Conservation (phyloP, 2,113 vertebrate genomes). For the Aspiorhynchus laticeps region DNA sequence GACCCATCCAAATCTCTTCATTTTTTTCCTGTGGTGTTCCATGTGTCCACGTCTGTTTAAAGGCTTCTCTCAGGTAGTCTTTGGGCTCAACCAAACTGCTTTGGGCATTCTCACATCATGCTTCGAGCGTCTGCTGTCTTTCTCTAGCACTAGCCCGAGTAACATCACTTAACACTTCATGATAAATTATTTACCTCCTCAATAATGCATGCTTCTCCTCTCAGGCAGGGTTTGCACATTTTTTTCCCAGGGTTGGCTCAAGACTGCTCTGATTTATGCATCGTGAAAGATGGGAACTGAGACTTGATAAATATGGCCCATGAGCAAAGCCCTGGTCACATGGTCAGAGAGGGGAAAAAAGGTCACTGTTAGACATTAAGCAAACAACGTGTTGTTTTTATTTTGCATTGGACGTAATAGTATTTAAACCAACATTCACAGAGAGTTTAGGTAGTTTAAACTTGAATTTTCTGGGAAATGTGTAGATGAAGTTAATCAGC, state of each 20-base stretch:
- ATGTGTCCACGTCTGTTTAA: background rate
- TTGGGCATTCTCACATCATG: constrained; percentile 10
- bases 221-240: constrained; percentile 36
- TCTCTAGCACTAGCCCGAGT: constrained; percentile 51
- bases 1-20: background rate
- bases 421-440: background rate
- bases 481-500: background rate
- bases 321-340: constrained; percentile 27
- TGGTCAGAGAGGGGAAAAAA: background rate
- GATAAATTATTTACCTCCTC: constrained; percentile 74
- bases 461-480: background rate
- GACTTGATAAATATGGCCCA: constrained; percentile 15
- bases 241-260: constrained; percentile 2
- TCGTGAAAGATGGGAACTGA: constrained; percentile 24
- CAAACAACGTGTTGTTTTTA: background rate
- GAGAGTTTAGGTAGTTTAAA: background rate
- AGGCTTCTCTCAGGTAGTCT: background rate
- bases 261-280: constrained; percentile 44
- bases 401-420: background rate
- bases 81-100: background rate
- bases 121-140: constrained; percentile 13
- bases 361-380: background rate
- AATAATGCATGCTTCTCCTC: constrained; percentile 66
- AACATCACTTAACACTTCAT: constrained; percentile 65
- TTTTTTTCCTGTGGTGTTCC: background rate